A percentile compares a stretch with the other conserved stretches of the same genome.
Evolutionary conservation across 2,797 vertebrate species (phyloP).

Genomic region (Muscicapa striata): DNA sequence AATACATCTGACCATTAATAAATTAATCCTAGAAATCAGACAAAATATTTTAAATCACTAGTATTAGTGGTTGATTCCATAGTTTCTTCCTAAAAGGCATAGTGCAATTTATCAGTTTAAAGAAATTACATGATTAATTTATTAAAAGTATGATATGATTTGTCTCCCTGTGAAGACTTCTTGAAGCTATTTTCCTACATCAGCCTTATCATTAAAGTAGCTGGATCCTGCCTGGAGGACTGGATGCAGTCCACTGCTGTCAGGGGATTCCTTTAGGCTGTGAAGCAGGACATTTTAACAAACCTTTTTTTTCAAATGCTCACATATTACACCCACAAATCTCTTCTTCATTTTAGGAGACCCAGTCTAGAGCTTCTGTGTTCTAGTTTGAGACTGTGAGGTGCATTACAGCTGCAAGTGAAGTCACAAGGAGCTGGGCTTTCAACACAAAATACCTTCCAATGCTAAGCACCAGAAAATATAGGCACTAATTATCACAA

Average conservation of each 20-base stretch:
- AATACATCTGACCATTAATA: neutral
- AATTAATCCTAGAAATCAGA: neutral
- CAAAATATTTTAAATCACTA: neutral
- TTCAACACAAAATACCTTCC: neutral
- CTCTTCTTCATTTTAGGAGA: neutral
- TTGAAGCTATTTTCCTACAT: neutral
- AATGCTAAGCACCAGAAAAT: neutral
- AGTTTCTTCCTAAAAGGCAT: neutral
- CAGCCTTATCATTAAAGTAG: neutral
- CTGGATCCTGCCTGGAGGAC: neutral
- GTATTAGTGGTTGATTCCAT: neutral
- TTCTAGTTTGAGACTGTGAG: neutral
- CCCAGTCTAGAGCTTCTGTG: neutral
- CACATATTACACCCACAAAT: neutral
- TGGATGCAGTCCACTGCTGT: neutral
- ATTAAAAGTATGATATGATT: neutral
- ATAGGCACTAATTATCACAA: rapidly evolving
- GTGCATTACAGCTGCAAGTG: neutral
- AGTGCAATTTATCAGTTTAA: neutral
- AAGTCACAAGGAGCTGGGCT: neutral
- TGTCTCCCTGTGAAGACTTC: neutral
- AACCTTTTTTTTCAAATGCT: neutral
- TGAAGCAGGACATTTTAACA: neutral
- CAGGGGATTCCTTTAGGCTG: neutral
- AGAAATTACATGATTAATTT: neutral